Base-by-base conservation (phyloP, 2,113 vertebrate genomes). In the Tautogolabrus adspersus region DNA sequence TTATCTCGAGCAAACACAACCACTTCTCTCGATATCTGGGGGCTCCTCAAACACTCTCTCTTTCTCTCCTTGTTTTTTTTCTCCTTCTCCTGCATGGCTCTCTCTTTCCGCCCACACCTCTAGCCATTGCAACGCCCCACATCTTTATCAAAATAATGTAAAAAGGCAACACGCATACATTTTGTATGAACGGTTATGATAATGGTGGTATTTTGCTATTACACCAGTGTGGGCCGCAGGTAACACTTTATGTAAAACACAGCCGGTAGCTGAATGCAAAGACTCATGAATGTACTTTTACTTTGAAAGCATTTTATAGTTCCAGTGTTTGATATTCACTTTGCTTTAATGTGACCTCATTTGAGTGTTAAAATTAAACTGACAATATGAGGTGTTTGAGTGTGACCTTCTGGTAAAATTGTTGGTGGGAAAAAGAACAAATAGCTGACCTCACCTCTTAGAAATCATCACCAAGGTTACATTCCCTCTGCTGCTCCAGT, bases 1-100 rank as follows among this genome's bases (percentile, higher is more conserved):
- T 94, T 94, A 94, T 94, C 93, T 94, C 79, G 61, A 57, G 84
- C 82, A 93, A 95, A 94, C 92, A 94, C 91, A 93, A 92, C 94
- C 91, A 84, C 88, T 91, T 91, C 88, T 88, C 82, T 66, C 71
- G 81, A 65, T 87, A 89, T 91, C 85, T 87, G 69, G 77, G 78
- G 89, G 84, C 87, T 90, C 91, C 86, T 87, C 75, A 77, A 83
- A 78, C 81, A n/a, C 83, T 64, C 83, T 52, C 81, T 67, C 79
- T 82, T 40, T 74, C 65, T 77, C 37, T 68, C 47, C 37, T 46
- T 21, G 18, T 59, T 52, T 66, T 66, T 77, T 46, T 61, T 64
- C 26, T 51, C 16, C 3, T 21, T 49, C 19, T 79, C 73, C 42
- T 42, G 75, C 37, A 0, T 64, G 51, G 60, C 59, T 81, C 67